Base-by-base conservation (phyloP, 2,797 vertebrate species). In the Micropoecilia bifurca region DNA sequence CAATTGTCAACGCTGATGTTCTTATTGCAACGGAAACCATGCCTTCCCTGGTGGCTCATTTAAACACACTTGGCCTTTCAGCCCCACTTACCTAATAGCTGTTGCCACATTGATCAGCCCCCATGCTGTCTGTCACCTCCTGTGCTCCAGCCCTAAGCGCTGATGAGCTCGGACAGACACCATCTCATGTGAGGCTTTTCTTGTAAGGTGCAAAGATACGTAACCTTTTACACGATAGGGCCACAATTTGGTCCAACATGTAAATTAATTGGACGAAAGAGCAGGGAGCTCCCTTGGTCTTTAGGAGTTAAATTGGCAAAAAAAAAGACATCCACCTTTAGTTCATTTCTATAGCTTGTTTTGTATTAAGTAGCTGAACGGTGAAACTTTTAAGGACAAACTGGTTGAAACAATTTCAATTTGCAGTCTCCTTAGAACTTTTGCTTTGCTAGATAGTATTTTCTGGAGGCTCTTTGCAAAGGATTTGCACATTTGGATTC, bases 101-200 rank as follows among this genome's bases (percentile, higher is more conserved):
- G 82, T 92, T 90, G 89, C 92, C 89, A 93, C 95, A 97, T 96
- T 96, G 95, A 96, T 97, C 93, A 94, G 87, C 91, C 93, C 89
- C 88, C 79, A 90, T 85, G 92, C 95, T 95, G 95, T 95, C 93
- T 95, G 94, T 96, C 92, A 91, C 88, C 86, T 95, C 93, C 91
- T 55, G 77, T 86, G 86, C 77, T 78, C 85, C 89, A 78, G 79
- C 86, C 83, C 75, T 48, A 78, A 80, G 85, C 91, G 57, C 95
- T 93, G 95, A 93, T 94, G 94, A 95, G 87, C 77, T 79, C 13
- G 76, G 90, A 91, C 91, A 86, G 92, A 94, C 78, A 82, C 90
- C 82, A 61, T 80, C 86, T 89, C 94, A 94, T 76, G 88, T 59
- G 80, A 80, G 79, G 73, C 81, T 25, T 71, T 80, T 73, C 84